Percentiles rank a stretch among this genome's conserved stretches.
These are phyloP conservation scores for Rhopalosiphum maidis DNA, from an alignment of 1,140 invertebrate genomes.

Conservation along the genomic window DNA sequence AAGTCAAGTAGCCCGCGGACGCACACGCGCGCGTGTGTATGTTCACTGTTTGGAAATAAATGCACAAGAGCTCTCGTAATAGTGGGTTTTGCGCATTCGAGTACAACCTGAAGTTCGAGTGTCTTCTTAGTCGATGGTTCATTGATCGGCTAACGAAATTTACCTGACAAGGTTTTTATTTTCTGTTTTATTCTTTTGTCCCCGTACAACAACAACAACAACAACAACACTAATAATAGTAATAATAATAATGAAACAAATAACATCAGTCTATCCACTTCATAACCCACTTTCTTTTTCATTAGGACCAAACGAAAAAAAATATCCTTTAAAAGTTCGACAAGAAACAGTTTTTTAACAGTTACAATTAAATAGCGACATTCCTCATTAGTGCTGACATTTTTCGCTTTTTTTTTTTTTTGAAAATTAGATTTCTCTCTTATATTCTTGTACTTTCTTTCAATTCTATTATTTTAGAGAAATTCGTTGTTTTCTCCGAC, in stretches of 20 bases:
- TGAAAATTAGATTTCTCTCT: slow-evolving; percentile 7
- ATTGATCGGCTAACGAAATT: slow-evolving; percentile 32
- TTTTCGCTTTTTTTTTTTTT: not conserved
- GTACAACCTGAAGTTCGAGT: not conserved
- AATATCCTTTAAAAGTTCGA: slow-evolving; percentile 32
- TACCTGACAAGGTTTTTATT: slow-evolving; percentile 36
- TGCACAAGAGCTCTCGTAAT: not conserved
- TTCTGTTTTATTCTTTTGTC: slow-evolving; percentile 25
- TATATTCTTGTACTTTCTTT: not conserved
- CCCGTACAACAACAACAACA: not conserved
- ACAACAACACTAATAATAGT: not conserved
- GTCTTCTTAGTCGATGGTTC: slow-evolving; percentile 5
- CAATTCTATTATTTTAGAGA: not conserved
- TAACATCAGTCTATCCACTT: not conserved
- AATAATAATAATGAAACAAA: not conserved
- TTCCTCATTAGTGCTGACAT: slow-evolving; percentile 25
- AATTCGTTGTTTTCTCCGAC: not conserved
- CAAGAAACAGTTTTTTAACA: not conserved
- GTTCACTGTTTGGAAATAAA: not conserved
- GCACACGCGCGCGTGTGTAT: not conserved
- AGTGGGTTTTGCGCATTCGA: not conserved
- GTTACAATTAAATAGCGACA: not conserved
- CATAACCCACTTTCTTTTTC: slow-evolving; percentile 14
- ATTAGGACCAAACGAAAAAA: not conserved
- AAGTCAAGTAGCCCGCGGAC: not conserved